Conservation (phyloP, 2,113 vertebrate species). For the Pongo pygmaeus region DNA sequence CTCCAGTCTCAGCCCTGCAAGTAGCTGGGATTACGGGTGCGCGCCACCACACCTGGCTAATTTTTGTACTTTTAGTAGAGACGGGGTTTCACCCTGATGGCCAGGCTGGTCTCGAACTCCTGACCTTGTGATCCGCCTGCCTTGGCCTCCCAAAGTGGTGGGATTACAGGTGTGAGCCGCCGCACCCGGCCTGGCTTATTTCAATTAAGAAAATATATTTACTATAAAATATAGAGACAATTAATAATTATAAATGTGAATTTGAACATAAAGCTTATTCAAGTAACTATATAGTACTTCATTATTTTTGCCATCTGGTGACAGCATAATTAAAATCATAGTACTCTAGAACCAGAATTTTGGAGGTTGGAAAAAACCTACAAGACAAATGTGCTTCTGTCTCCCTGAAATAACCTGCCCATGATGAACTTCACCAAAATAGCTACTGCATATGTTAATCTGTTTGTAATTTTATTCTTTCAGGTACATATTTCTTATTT, state of each 20-base stretch:
- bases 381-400: not conserved
- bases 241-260: conserved; percentile 19
- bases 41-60: too few relatives aligned
- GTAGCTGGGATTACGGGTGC: too few relatives aligned
- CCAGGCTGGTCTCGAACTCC: too few relatives aligned
- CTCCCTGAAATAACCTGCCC: not conserved
- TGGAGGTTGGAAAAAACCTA: not conserved
- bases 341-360: not conserved
- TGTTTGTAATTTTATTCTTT: conserved; percentile 7
- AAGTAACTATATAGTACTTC: not conserved
- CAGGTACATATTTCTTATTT: not conserved
- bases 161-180: too few relatives aligned
- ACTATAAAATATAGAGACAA: not conserved
- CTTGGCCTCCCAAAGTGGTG: too few relatives aligned
- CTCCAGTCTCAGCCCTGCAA: too few relatives aligned
- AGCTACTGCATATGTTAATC: not conserved
- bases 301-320: not conserved
- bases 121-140: too few relatives aligned
- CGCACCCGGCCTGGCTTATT: not conserved
- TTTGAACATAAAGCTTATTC: not conserved
- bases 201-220: conserved; percentile 4
- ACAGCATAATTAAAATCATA: not conserved
- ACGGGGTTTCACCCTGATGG: too few relatives aligned
- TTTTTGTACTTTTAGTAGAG: too few relatives aligned
- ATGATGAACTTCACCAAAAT: not conserved